These are phyloP conservation scores for Blera fallax DNA, from an alignment of 2,888 invertebrate species.

Conservation along the genomic window DNA sequence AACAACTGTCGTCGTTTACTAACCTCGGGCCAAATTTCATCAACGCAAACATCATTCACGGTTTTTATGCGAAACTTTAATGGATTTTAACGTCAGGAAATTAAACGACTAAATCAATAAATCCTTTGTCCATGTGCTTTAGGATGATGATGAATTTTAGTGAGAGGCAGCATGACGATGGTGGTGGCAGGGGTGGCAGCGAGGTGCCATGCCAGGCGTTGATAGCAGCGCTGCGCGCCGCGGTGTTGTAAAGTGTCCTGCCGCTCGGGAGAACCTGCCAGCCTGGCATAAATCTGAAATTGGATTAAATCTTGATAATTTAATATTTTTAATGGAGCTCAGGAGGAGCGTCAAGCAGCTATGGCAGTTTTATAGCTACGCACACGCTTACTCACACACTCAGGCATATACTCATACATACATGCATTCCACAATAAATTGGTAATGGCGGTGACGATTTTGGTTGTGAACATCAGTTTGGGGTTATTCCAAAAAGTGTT, in stretches of 20 bases:
- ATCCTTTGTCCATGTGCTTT: slow-evolving; percentile 72
- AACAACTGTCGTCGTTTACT: slow-evolving; percentile 65
- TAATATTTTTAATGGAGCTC: slow-evolving; percentile 74
- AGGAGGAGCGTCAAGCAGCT: slow-evolving; percentile 52
- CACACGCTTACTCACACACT: neutral
- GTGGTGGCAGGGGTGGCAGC: neutral
- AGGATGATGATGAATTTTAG: slow-evolving; percentile 61
- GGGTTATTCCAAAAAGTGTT: slow-evolving; percentile 36
- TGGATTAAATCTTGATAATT: slow-evolving; percentile 76
- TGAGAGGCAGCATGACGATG: slow-evolving; percentile 10
- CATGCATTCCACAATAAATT: slow-evolving; percentile 40
- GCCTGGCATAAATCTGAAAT: slow-evolving; percentile 74
- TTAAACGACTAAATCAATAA: slow-evolving; percentile 76
- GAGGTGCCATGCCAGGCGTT: slow-evolving; percentile 19
- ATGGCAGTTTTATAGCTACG: slow-evolving; percentile 55
- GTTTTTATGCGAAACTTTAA: slow-evolving; percentile 74
- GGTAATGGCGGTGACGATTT: slow-evolving; percentile 52
- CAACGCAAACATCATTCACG: slow-evolving; percentile 69
- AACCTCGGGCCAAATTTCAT: slow-evolving; percentile 71
- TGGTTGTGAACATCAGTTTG: slow-evolving; percentile 63
- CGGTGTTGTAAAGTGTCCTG: slow-evolving; percentile 66
- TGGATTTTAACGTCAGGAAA: slow-evolving; percentile 76
- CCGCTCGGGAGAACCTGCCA: slow-evolving; percentile 51
- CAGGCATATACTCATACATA: neutral
- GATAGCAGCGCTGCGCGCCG: slow-evolving; percentile 7